Base-by-base conservation (phyloP, 2,797 vertebrate genomes). In the Mallotus villosus region DNA sequence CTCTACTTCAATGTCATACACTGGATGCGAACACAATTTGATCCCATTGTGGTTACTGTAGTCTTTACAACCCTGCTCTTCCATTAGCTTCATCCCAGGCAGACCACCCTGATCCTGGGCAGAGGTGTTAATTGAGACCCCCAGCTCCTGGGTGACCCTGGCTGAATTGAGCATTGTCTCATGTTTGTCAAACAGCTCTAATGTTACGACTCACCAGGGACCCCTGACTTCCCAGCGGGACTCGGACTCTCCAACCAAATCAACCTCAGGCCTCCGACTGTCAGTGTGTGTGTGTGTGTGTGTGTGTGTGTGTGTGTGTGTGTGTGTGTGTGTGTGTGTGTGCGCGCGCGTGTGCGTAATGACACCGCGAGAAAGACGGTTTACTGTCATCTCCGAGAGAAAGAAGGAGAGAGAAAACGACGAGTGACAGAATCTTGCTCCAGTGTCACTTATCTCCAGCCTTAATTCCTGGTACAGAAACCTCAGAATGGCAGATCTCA, bases 101-200 rank as follows among this genome's bases (percentile, higher is more conserved):
- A 71, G 81, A 73, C 77, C 81, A 82, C 78, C 71, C 73, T 76
- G 61, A 41, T 73, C 32, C 69, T 67, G 61, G 60, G 49, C 59
- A 69, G 69, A 64, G 64, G 62, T 53, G 21, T 41, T 60, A 58
- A 63, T 73, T 6, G 68, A 70, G 51, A 3, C 70, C 71, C 74
- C 64, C 72, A 53, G 70, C 71, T 78, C 61, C 67, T 74, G 62
- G 63, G 63, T 72, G 63, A 74, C 55, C 22, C n/a, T 63, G 71
- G 51, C 71, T 72, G 75, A 78, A 77, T 78, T 73, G 65, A 68
- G 57, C 51, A 59, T 64, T 71, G 57, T 71, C 19, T 65, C 55
- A 14, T 73, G 59, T 79, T 73, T 67, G 73, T 73, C 66, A 76
- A 78, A 74, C 67, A 77, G 70, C 64, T 55, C 60, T 74, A 49